Conservation (phyloP, 1,140 invertebrate species). For the Lithobius niger region DNA sequence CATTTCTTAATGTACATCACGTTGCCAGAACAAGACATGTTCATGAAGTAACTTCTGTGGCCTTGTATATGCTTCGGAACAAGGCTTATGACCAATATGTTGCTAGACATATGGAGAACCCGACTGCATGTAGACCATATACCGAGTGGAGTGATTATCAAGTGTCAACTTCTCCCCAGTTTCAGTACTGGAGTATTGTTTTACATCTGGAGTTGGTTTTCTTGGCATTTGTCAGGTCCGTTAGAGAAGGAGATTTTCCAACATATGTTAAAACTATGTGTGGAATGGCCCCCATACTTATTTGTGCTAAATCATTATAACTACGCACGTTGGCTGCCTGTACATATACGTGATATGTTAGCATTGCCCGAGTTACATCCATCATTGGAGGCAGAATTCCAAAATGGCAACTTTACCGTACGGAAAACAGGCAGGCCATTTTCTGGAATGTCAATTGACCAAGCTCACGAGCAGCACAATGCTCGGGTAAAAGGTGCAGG, state of each 20-base stretch:
- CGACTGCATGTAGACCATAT: neutral
- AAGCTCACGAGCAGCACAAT: slow-evolving; percentile 22
- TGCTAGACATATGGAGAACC: neutral
- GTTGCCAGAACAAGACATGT: neutral
- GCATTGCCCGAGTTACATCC: slow-evolving; percentile 3
- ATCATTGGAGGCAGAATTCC: neutral
- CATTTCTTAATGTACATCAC: neutral
- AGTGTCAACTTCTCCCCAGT: neutral
- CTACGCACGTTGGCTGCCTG: slow-evolving; percentile 17
- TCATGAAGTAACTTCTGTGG: neutral
- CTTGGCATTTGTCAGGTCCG: neutral
- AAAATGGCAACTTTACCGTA: neutral
- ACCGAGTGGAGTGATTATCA: neutral
- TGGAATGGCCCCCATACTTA: neutral
- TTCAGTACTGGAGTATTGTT: neutral
- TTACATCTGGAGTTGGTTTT: too few relatives aligned
- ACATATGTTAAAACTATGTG: neutral
- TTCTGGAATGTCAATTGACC: slow-evolving; percentile 19
- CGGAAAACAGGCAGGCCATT: slow-evolving; percentile 15
- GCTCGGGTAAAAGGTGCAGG: slow-evolving; percentile 20
- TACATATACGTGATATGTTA: slow-evolving; percentile 16
- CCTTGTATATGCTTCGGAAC: neutral
- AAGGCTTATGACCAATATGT: neutral
- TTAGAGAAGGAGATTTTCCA: neutral
- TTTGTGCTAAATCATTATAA: slow-evolving; percentile 14